A percentile compares a stretch with the other conserved stretches of the same genome.
Evolutionary conservation across 2,113 vertebrate genomes (phyloP).

Genomic region (Macquaria australasica): DNA sequence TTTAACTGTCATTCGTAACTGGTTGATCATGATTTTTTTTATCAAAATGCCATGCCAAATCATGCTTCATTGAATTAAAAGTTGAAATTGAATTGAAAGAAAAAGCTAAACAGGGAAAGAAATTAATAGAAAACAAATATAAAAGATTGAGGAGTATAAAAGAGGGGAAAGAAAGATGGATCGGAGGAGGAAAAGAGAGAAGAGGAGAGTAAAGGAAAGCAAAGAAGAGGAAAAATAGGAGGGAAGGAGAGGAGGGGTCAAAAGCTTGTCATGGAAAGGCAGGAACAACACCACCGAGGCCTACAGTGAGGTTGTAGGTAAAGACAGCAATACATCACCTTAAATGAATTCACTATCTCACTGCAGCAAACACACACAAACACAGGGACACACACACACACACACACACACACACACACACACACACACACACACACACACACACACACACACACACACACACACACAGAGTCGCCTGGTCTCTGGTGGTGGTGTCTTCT

Average conservation of each 20-base stretch:
- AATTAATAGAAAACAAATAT: background rate
- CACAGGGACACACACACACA: constrained; percentile 68
- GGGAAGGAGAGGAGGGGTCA: constrained; percentile 28
- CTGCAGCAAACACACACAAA: constrained; percentile 73
- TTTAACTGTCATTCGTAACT: no score
- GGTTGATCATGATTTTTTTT: background rate
- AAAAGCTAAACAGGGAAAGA: background rate
- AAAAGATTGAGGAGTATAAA: background rate
- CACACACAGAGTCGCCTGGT: constrained; percentile 65
- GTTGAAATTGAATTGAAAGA: background rate
- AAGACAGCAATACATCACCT: constrained; percentile 86
- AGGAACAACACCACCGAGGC: constrained; percentile 76
- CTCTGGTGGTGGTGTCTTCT: constrained; percentile 81
- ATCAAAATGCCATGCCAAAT: background rate
- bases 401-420: constrained; percentile 73
- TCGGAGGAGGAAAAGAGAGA: background rate
- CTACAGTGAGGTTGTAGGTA: constrained; percentile 80
- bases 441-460: constrained; percentile 61
- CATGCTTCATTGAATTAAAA: background rate
- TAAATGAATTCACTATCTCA: constrained; percentile 88
- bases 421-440: constrained; percentile 73
- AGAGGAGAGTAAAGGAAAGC: background rate
- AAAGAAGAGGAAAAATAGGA: background rate
- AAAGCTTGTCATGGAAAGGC: constrained; percentile 67
- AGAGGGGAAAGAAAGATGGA: background rate